phyloP scores from a whole-genome alignment of 2,888 invertebrate species.

The Thumatha senex region DNA sequence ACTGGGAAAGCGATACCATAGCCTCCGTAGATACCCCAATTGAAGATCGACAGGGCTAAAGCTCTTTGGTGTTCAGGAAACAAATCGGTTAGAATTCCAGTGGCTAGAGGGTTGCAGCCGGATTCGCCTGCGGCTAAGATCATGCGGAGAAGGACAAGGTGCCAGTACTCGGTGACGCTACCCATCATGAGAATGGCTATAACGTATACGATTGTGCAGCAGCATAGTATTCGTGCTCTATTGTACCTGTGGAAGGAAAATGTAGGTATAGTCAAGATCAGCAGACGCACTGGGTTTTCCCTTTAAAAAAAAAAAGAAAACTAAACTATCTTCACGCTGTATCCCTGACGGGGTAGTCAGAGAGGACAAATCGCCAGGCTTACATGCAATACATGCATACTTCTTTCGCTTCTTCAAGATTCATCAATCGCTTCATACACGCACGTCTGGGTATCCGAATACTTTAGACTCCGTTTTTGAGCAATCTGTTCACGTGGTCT shows the following conservation, averaged over 20 bases:
- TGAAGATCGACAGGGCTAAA: conserved; percentile 95
- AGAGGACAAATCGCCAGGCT: no score
- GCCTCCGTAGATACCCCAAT: conserved; percentile 98
- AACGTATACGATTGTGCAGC: conserved; percentile 92
- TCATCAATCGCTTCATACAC: no score
- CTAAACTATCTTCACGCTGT: no score
- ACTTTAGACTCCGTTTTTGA: no score
- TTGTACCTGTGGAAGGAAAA: conserved; percentile 74
- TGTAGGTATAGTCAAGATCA: conserved; percentile 13
- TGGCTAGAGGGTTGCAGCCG: conserved; percentile 93
- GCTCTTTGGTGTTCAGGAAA: conserved; percentile 92
- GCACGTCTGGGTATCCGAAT: no score
- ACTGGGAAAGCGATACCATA: conserved; percentile 97
- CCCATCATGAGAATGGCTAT: conserved; percentile 94
- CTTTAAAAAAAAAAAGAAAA: no score
- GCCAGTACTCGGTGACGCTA: conserved; percentile 94
- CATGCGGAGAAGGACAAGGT: conserved; percentile 93
- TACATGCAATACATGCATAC: no score
- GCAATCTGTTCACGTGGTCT: no score
- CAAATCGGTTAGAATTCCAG: conserved; percentile 92
- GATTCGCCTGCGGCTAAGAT: conserved; percentile 94
- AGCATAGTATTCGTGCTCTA: conserved; percentile 88
- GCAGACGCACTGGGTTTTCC: no score
- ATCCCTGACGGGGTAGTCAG: no score
- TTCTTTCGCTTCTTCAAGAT: no score